Evolutionary conservation across 2,113 vertebrate species (phyloP).

Genomic region (Ramphastos sulfuratus): DNA sequence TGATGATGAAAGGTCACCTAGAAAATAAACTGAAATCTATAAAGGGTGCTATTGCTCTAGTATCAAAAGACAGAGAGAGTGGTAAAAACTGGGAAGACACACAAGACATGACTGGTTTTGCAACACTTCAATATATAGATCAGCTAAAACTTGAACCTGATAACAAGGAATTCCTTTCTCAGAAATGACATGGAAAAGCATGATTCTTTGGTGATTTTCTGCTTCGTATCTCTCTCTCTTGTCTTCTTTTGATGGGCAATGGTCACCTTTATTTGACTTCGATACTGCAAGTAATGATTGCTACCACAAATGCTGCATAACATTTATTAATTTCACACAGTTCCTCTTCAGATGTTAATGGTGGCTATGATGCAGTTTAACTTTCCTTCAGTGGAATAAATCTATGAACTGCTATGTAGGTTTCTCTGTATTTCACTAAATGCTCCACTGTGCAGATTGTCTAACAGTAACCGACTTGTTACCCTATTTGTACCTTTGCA

Average conservation of each 20-base stretch:
- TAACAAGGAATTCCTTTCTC: background rate
- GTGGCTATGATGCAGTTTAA: background rate
- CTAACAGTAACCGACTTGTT: slow-evolving; percentile 6
- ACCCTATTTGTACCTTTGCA: slow-evolving; percentile 25
- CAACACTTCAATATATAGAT: background rate
- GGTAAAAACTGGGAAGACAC: background rate
- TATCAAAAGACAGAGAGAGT: background rate
- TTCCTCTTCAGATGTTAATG: background rate
- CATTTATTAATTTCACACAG: background rate
- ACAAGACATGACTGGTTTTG: background rate
- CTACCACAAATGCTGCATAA: background rate
- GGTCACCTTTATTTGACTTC: background rate
- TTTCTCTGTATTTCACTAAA: background rate
- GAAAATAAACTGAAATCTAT: background rate
- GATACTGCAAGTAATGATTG: background rate
- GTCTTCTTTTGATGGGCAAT: background rate
- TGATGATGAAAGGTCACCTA: background rate
- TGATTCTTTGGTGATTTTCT: background rate
- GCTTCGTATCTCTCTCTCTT: background rate
- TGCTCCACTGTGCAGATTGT: background rate
- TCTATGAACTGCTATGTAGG: background rate
- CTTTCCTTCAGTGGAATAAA: background rate
- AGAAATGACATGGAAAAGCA: background rate
- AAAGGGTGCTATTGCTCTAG: background rate
- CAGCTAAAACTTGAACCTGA: background rate